Conservation (phyloP, 2,113 vertebrate genomes). For the Epinephelus fuscoguttatus region DNA sequence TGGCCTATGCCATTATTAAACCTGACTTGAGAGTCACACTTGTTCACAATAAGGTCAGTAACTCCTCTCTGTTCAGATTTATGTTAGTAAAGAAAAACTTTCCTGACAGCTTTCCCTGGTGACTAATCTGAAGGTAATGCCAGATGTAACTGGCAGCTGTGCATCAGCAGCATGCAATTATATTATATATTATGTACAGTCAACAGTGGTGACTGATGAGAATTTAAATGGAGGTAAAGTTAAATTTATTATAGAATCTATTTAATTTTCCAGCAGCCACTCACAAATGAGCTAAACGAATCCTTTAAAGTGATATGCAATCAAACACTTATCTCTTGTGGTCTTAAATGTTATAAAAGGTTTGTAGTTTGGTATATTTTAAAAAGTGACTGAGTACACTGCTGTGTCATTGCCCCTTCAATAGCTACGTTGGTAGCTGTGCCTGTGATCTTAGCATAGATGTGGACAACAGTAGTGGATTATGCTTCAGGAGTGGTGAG, state of each 20-base stretch:
- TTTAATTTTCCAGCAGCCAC: background rate
- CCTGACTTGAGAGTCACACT: conserved; percentile 92
- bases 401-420: background rate
- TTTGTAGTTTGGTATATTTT: too few relatives aligned
- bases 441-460: background rate
- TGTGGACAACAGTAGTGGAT: background rate
- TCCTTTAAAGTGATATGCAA: background rate
- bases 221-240: background rate
- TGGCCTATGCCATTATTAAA: conserved; percentile 91
- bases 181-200: background rate
- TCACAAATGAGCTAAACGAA: background rate
- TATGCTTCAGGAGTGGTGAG: background rate
- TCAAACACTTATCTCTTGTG: background rate
- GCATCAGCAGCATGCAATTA: background rate
- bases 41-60: conserved; percentile 92
- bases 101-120: background rate
- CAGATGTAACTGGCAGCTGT: background rate
- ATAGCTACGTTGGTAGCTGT: background rate
- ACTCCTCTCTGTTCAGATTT: background rate
- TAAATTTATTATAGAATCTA: background rate
- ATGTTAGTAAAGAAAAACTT: background rate
- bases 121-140: background rate
- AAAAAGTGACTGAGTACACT: background rate
- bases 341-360: background rate
- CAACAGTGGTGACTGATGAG: background rate